These are phyloP conservation scores for Drosophila rufa DNA, from an alignment of 1,140 invertebrate genomes.

Conservation along the genomic window DNA sequence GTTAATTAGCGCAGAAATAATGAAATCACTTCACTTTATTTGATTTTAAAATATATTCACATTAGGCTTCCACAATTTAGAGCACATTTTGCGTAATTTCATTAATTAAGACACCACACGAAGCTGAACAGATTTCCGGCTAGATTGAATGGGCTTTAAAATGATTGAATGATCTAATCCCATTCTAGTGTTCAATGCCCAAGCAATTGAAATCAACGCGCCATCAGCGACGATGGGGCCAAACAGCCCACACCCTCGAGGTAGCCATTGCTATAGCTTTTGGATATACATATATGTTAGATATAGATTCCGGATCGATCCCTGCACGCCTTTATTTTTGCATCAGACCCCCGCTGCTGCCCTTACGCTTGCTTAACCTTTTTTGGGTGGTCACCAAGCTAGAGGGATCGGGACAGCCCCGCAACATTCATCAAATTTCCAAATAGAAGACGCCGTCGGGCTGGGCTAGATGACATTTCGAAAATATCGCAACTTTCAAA, in stretches of 20 bases:
- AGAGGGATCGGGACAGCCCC: constrained; percentile 42
- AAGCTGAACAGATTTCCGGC: constrained; percentile 6
- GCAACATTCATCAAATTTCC: constrained; percentile 77
- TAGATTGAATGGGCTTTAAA: constrained; percentile 20
- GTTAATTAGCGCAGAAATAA: too few relatives aligned
- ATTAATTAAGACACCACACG: constrained; percentile 14
- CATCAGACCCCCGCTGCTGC: constrained; percentile 20
- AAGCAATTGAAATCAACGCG: constrained; percentile 73
- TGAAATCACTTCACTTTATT: background rate
- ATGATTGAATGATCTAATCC: constrained; percentile 52
- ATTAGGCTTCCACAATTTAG: too few relatives aligned
- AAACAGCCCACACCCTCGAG: constrained; percentile 70
- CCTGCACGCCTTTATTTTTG: constrained; percentile 51
- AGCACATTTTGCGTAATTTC: background rate
- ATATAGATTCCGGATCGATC: constrained; percentile 10
- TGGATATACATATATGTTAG: constrained; percentile 24
- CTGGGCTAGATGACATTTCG: too few relatives aligned
- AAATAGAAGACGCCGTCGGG: constrained; percentile 58
- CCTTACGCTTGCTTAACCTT: constrained; percentile 19
- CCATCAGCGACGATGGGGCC: constrained; percentile 80
- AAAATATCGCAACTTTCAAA: constrained; percentile 67
- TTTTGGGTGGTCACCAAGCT: constrained; percentile 56
- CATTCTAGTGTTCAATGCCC: constrained; percentile 83
- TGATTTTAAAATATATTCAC: background rate
- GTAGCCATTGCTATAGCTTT: constrained; percentile 42